These are phyloP conservation scores for Parasteatoda tepidariorum DNA, from an alignment of 1,140 invertebrate species.

Conservation along the genomic window DNA sequence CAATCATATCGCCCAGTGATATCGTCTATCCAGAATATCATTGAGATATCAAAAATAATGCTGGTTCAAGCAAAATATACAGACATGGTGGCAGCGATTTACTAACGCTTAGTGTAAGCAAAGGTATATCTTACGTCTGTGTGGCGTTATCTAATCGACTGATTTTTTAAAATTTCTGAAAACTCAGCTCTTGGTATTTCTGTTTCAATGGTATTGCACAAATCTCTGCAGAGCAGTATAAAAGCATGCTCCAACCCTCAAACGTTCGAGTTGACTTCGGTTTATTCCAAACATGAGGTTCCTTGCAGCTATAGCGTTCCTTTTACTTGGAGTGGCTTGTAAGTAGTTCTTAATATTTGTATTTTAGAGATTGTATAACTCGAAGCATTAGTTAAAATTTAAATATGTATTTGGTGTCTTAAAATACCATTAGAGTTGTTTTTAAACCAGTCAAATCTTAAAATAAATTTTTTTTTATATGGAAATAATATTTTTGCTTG, in stretches of 20 bases:
- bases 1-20: no score
- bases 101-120: background rate
- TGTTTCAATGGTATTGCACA: background rate
- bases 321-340: background rate
- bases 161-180: background rate
- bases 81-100: background rate
- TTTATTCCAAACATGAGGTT: background rate
- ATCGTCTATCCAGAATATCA: no score
- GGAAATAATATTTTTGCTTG: no score
- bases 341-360: background rate
- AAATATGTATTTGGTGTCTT: no score
- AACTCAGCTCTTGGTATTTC: background rate
- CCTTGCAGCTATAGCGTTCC: background rate
- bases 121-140: background rate
- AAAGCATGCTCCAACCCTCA: background rate
- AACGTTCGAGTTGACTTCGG: background rate
- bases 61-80: background rate
- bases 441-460: no score
- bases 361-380: no score
- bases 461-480: no score
- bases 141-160: background rate
- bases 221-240: background rate
- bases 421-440: no score
- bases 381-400: no score
- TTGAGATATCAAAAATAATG: no score